Evolutionary conservation across 1,140 invertebrate species (phyloP), one percentile per base, ranked within the genome.

Genomic region (Planococcus citri): DNA sequence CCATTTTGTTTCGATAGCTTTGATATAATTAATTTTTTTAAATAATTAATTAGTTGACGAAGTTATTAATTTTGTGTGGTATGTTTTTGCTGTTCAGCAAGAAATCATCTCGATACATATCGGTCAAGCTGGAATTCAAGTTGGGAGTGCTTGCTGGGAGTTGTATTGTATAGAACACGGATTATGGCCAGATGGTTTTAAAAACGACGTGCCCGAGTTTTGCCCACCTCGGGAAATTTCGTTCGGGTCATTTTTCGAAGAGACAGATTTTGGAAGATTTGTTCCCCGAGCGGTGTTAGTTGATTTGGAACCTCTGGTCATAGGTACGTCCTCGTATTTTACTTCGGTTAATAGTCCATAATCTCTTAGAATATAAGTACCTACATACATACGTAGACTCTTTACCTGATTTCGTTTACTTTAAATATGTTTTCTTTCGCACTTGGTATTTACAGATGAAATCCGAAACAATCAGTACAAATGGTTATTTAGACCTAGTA

Each of bases 251-350:
- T 87, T 87, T 76, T 87, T 87, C 78, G 82, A 80, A 73, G 82
- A 86, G 74, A 84, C 87, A 4, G 84, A 85, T 69, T 80, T 82
- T 70, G 87, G 87, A 61, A 88, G 88, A 78, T 85, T 88, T 76
- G 85, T 91, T 60, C 88, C 89, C 2, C 78, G 89, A 67, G 87
- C 89, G 20, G 83, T 92, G 20, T 88, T 91, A 79, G 83, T 92
- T 9, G 90, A 92, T 75, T 77, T 91, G 25, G 90, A 92, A 76
- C 88, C 88, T 25, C 90, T 89, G 51, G 84, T 86, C 68, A 79
- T 86, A 68, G 85, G 24, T 67, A 37, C 9, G 64, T 33, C 9
- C 33, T 8, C 14, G 20, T 33, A 20, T 33, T 37, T 37, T 37
- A 6, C 17, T 27, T 27, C 22, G 4, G 4, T 68, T 29, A 68